A percentile compares a stretch with the other conserved stretches of the same genome.
phyloP scores from a whole-genome alignment of 1,140 invertebrate species.

The Heliothis virescens region DNA sequence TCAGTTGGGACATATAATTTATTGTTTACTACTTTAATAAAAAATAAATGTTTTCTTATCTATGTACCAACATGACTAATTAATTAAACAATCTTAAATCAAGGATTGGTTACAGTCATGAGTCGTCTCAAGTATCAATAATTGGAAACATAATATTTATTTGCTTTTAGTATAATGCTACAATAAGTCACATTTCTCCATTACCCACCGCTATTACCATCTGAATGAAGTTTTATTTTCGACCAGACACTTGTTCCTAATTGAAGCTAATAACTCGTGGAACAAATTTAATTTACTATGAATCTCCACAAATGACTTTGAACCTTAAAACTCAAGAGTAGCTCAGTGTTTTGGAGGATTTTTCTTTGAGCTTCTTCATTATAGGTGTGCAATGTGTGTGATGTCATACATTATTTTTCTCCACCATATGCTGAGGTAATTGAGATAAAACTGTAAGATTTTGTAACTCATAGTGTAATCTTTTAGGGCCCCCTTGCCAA shows the following conservation, averaged over 20 bases:
- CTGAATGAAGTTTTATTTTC: conserved; percentile 69
- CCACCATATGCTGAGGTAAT: conserved; percentile 34
- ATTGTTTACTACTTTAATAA: not conserved
- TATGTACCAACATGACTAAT: not conserved
- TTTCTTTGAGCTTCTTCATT: conserved; percentile 5
- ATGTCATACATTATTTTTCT: conserved; percentile 54
- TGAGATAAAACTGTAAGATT: conserved; percentile 41
- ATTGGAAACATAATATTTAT: conserved; percentile 4
- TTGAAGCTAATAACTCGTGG: conserved; percentile 67
- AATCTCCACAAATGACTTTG: conserved; percentile 44
- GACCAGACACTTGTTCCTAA: conserved; percentile 67
- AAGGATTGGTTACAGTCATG: conserved; percentile 1
- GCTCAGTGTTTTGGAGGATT: conserved; percentile 6
- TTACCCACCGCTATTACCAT: conserved; percentile 50
- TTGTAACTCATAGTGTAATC: conserved; percentile 4
- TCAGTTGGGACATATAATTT: no score
- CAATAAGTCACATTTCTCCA: conserved; percentile 59
- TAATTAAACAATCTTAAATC: not conserved
- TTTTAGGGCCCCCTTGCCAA: not conserved
- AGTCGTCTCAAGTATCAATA: not conserved
- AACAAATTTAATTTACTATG: conserved; percentile 47
- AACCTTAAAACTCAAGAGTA: conserved; percentile 40
- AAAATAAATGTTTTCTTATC: not conserved
- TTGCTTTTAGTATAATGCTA: conserved; percentile 52
- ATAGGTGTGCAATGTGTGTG: conserved; percentile 46